These are phyloP conservation scores for Lepidocyrtoides sp. DNA, from an alignment of 2,888 invertebrate genomes.

Conservation along the genomic window DNA sequence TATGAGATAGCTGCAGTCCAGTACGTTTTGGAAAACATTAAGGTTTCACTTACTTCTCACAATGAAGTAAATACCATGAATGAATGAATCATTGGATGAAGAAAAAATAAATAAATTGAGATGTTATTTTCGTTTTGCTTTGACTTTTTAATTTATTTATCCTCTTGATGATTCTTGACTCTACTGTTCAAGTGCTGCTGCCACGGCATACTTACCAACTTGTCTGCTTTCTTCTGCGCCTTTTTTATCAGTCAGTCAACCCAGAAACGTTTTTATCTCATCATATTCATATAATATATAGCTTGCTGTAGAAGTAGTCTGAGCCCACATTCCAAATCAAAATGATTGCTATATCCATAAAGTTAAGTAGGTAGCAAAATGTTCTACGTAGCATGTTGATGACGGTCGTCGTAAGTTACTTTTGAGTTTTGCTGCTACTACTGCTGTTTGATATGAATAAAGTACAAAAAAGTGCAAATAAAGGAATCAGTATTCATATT, in stretches of 20 bases:
- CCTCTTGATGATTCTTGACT: neutral
- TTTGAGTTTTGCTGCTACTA: neutral
- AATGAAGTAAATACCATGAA: neutral
- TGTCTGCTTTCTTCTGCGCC: neutral
- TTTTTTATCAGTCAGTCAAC: constrained; percentile 73
- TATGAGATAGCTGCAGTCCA: neutral
- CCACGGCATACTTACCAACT: neutral
- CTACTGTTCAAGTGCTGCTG: neutral
- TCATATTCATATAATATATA: neutral
- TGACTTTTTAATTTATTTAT: constrained; percentile 9
- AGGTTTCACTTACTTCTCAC: neutral
- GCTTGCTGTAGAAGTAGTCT: constrained; percentile 25
- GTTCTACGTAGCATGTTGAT: neutral
- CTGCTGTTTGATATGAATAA: neutral
- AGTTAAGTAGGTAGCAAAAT: neutral
- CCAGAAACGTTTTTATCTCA: constrained; percentile 54
- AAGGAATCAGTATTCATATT: neutral
- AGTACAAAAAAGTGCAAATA: constrained; percentile 11
- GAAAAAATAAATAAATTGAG: constrained; percentile 9
- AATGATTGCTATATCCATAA: neutral
- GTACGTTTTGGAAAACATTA: neutral
- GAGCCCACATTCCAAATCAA: constrained; percentile 29
- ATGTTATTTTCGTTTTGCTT: constrained; percentile 8
- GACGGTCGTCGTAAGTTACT: neutral
- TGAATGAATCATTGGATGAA: neutral